phyloP scores from a whole-genome alignment of 2,888 invertebrate genomes.

The Emmelina monodactyla region DNA sequence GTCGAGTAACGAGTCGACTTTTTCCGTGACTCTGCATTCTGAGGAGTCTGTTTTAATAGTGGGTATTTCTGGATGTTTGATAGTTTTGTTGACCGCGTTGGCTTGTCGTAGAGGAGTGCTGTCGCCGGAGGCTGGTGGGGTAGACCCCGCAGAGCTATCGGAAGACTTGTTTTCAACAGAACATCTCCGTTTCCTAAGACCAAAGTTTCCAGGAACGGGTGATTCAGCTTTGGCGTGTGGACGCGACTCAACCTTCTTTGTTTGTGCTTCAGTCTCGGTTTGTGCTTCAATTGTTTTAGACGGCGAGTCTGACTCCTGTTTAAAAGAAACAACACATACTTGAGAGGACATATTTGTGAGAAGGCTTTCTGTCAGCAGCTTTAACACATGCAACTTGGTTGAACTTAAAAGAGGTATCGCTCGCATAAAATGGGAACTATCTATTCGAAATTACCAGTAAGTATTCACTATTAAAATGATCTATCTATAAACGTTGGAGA shows the following conservation, averaged over 20 bases:
- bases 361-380: too few species aligned
- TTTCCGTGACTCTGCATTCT: constrained; percentile 42
- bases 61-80: constrained; percentile 50
- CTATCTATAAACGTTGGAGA: too few species aligned
- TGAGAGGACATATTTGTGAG: too few species aligned
- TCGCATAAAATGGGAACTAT: too few species aligned
- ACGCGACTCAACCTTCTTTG: constrained; percentile 46
- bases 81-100: constrained; percentile 30
- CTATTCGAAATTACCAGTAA: too few species aligned
- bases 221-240: constrained; percentile 31
- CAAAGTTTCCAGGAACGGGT: constrained; percentile 46
- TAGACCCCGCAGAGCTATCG: constrained; percentile 67
- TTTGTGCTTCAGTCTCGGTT: constrained; percentile 43
- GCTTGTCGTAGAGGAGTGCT: constrained; percentile 61
- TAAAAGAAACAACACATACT: too few species aligned
- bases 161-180: constrained; percentile 68
- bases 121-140: constrained; percentile 66
- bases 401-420: too few species aligned
- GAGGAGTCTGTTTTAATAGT: constrained; percentile 53
- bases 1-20: constrained; percentile 28
- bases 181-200: constrained; percentile 68
- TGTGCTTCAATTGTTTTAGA: constrained; percentile 39
- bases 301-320: constrained; percentile 51
- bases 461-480: too few species aligned
- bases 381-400: too few species aligned